phyloP scores from a whole-genome alignment of 2,113 vertebrate species.

The Arvicanthis niloticus region DNA sequence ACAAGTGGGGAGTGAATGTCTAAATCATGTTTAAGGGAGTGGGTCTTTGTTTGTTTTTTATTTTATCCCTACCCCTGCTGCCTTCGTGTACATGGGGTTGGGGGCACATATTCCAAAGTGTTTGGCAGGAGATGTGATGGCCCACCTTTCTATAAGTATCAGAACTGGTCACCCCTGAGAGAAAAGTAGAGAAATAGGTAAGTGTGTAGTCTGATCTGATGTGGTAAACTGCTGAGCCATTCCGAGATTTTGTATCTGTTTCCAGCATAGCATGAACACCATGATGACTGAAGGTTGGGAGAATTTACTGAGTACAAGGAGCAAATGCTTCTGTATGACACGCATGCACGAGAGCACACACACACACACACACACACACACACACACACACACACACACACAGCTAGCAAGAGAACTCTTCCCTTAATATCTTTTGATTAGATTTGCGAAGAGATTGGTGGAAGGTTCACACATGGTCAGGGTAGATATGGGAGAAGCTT shows the following conservation, averaged over 20 bases:
- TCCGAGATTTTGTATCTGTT: conserved; percentile 63
- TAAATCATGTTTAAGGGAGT: conserved; percentile 66
- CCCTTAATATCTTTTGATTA: conserved; percentile 48
- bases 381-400: background rate
- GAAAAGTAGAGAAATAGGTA: conserved; percentile 71
- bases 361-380: too few relatives aligned
- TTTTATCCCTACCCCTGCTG: background rate
- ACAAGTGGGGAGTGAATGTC: conserved; percentile 44
- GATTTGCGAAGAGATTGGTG: conserved; percentile 58
- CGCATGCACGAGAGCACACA: too few relatives aligned
- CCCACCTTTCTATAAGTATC: conserved; percentile 58
- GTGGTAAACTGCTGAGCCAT: conserved; percentile 74
- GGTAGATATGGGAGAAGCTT: background rate
- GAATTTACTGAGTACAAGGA: conserved; percentile 38
- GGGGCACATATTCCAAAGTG: too few relatives aligned
- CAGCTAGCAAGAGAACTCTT: background rate
- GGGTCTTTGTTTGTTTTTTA: conserved; percentile 61
- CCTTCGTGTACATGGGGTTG: background rate
- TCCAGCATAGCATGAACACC: conserved; percentile 9
- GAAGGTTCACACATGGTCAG: conserved; percentile 37
- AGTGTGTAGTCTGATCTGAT: conserved; percentile 63
- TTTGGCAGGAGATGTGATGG: background rate
- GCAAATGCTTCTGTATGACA: background rate
- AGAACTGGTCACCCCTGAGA: conserved; percentile 59
- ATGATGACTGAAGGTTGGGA: conserved; percentile 6